Percentiles rank a stretch among this genome's conserved stretches.
Conservation (phyloP, 2,888 invertebrate genomes). For the Myathropa florea region DNA sequence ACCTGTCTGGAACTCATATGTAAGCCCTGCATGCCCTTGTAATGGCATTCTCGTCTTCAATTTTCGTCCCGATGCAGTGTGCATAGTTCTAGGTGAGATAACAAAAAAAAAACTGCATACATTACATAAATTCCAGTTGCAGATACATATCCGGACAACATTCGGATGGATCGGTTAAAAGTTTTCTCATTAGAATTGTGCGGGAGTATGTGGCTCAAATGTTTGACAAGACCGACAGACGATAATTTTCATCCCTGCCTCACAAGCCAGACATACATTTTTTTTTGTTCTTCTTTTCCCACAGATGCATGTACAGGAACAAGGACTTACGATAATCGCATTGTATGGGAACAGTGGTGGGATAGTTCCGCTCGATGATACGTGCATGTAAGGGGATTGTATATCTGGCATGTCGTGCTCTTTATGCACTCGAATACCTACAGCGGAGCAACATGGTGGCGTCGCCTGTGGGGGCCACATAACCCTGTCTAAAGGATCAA, state of each 20-base stretch:
- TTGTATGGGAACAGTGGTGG: neutral
- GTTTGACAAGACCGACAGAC: neutral
- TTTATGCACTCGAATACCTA: neutral
- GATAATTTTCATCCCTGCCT: neutral
- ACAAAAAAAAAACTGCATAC: slow-evolving; percentile 21
- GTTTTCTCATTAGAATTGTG: slow-evolving; percentile 60
- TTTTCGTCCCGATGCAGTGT: neutral
- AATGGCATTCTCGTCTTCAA: too few relatives aligned
- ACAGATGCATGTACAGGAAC: neutral
- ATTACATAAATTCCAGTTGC: slow-evolving; percentile 41
- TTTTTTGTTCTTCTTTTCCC: neutral
- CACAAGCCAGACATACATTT: neutral
- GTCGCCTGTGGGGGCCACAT: neutral
- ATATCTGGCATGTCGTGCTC: neutral
- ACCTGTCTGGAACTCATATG: too few relatives aligned
- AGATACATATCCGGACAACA: slow-evolving; percentile 49
- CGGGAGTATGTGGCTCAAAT: neutral
- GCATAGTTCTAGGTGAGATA: slow-evolving; percentile 13
- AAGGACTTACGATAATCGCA: neutral
- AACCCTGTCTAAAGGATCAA: slow-evolving; percentile 11
- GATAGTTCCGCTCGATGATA: neutral
- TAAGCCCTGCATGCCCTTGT: too few relatives aligned
- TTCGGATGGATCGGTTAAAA: slow-evolving; percentile 55
- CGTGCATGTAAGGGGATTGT: neutral
- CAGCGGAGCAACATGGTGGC: neutral